A percentile compares a stretch with the other conserved stretches of the same genome.
phyloP scores from a whole-genome alignment of 2,113 vertebrate species.

The human region GRCh38 chr2:14534501-14535000 shows the following conservation, averaged over 20 bases:
- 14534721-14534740: background rate
- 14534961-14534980: background rate
- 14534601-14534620: background rate
- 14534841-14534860: background rate
- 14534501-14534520: background rate
- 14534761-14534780: background rate
- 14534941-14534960: background rate
- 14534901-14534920: background rate
- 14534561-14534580: too few relatives aligned
- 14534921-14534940: background rate
- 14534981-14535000: background rate
- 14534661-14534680: too few relatives aligned
- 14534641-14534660: background rate
- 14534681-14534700: background rate
- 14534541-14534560: background rate
- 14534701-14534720: background rate
- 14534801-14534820: background rate
- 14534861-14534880: background rate
- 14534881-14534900: background rate
- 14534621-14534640: background rate
- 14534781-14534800: background rate
- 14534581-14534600: background rate
- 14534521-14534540: accelerated
- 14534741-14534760: background rate
- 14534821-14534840: background rate